phyloP scores from a whole-genome alignment of 2,797 vertebrate genomes.

The Xiphophorus birchmanni region DNA sequence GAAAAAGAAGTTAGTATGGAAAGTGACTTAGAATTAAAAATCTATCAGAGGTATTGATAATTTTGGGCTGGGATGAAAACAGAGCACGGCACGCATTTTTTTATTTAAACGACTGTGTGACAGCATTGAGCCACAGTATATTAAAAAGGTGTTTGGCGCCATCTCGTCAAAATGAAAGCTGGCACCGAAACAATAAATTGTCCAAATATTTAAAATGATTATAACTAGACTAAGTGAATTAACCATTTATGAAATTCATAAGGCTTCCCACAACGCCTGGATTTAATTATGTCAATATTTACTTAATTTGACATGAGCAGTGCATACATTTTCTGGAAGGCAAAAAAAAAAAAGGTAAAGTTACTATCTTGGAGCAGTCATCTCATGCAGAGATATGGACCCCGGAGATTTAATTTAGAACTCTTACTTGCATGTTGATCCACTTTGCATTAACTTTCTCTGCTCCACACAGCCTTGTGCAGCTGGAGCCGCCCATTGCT shows the following conservation, averaged over 20 bases:
- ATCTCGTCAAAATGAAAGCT: not conserved
- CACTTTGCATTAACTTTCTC: constrained; percentile 8
- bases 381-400: constrained; percentile 4
- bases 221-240: not conserved
- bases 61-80: not conserved
- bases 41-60: not conserved
- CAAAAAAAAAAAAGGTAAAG: not conserved
- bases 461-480: constrained; percentile 23
- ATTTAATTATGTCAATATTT: not conserved
- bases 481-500: constrained; percentile 26
- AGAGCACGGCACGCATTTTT: not conserved
- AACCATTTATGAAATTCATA: not conserved
- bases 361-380: not conserved
- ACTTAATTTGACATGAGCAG: not conserved
- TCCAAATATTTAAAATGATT: not conserved
- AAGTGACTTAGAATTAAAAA: not conserved
- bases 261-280: not conserved
- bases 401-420: constrained; percentile 7
- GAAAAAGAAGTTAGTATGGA: not conserved
- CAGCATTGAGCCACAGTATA: too few relatives aligned
- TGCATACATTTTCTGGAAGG: not conserved
- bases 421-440: constrained; percentile 2
- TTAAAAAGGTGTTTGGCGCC: not conserved
- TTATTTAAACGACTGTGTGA: not conserved
- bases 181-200: not conserved